Evolutionary conservation across 37 sponge, comb jelly and placozoan genomes (phyloP).

Genomic region (Ianthella basta): DNA sequence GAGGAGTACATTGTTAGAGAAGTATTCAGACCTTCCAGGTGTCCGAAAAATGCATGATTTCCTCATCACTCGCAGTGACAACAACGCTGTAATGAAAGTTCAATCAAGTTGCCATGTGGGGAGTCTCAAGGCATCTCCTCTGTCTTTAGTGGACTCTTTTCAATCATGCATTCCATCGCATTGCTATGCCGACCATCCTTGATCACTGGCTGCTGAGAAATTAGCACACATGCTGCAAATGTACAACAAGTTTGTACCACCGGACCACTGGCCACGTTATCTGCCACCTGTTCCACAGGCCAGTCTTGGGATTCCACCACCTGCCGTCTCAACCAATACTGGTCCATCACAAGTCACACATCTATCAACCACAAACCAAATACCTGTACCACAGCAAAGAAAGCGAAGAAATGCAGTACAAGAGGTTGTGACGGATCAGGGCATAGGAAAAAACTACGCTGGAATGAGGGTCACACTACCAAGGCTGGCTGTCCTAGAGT

Average conservation of each 20-base stretch:
- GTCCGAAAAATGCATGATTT: conserved; percentile 7
- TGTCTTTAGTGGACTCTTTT: neutral
- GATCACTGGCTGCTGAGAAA: neutral
- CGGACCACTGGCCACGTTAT: neutral
- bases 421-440: conserved; percentile 6
- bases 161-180: neutral
- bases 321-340: too few relatives aligned
- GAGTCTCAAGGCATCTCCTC: neutral
- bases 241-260: neutral
- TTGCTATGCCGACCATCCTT: neutral
- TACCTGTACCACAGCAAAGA: neutral
- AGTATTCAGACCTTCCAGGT: conserved; percentile 2
- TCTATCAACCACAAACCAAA: conserved; percentile 14
- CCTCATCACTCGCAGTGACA: neutral
- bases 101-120: neutral
- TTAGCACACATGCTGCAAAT: neutral
- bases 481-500: neutral
- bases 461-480: neutral
- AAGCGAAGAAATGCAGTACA: neutral
- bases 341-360: neutral
- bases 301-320: neutral
- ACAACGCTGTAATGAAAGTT: conserved; percentile 2
- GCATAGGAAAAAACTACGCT: neutral
- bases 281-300: neutral
- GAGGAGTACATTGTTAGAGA: neutral